phyloP scores from a whole-genome alignment of 1,140 invertebrate genomes.

The Pantala flavescens region DNA sequence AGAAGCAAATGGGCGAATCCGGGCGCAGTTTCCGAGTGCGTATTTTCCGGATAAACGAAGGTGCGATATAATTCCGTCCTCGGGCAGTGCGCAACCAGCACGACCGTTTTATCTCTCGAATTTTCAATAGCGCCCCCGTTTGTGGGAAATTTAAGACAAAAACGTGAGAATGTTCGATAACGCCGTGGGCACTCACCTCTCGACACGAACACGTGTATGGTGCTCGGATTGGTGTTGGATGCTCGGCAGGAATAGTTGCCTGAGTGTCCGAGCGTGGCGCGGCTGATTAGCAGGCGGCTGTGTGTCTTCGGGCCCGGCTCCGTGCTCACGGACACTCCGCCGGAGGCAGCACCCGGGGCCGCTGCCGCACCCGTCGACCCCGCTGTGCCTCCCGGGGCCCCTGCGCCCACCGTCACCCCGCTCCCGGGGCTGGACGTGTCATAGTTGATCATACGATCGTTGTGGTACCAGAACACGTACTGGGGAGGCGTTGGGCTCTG shows the following conservation, averaged over 20 bases:
- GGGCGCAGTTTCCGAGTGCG: too few relatives aligned
- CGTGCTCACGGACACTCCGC: constrained; percentile 25
- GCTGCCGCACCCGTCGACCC: constrained; percentile 31
- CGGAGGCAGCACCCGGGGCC: constrained; percentile 24
- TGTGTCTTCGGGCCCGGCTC: constrained; percentile 33
- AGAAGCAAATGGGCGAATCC: too few relatives aligned
- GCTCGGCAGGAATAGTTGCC: constrained; percentile 39
- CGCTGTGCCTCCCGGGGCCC: constrained; percentile 22
- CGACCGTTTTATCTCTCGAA: too few relatives aligned
- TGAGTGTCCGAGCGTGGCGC: constrained; percentile 31
- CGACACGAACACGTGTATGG: constrained; percentile 35
- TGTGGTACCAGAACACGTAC: constrained; percentile 40
- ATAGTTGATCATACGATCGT: constrained; percentile 36
- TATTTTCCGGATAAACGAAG: too few relatives aligned
- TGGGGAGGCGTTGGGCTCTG: constrained; percentile 34
- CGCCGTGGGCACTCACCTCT: constrained; percentile 27
- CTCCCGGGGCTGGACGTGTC: constrained; percentile 22
- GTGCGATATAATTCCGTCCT: too few relatives aligned
- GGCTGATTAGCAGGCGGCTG: constrained; percentile 31
- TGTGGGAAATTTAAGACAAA: too few relatives aligned
- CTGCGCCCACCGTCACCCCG: constrained; percentile 26
- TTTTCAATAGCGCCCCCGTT: too few relatives aligned
- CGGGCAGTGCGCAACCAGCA: too few relatives aligned
- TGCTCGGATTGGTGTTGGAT: constrained; percentile 36
- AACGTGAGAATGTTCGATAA: too few relatives aligned